phyloP scores from a whole-genome alignment of 1,140 invertebrate species.

The Hyles euphorbiae region DNA sequence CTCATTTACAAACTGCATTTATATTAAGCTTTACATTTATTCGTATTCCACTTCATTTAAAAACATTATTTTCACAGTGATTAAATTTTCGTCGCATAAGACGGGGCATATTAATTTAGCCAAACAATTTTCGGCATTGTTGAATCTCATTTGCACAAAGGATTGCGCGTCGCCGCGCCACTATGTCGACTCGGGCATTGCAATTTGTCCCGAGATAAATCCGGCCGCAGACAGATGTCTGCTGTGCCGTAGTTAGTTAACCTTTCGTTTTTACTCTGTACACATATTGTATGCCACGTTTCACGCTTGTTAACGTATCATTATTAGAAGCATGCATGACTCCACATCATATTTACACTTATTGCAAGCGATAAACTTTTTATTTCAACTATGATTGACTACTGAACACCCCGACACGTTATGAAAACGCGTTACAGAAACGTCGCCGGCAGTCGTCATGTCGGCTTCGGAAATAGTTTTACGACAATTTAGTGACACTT shows the following conservation, averaged over 20 bases:
- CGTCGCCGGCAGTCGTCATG: conserved; percentile 31
- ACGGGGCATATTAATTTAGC: conserved; percentile 38
- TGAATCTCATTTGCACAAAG: conserved; percentile 51
- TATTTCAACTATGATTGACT: conserved; percentile 19
- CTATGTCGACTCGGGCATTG: conserved; percentile 29
- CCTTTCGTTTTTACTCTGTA: conserved; percentile 25
- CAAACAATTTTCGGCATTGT: conserved; percentile 40
- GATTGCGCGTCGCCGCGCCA: conserved; percentile 27
- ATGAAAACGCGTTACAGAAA: conserved; percentile 41
- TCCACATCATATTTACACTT: no score
- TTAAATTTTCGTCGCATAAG: conserved; percentile 28
- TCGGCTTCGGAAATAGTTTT: conserved; percentile 46
- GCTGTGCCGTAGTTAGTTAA: conserved; percentile 34
- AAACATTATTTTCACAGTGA: not conserved
- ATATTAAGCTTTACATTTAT: no score
- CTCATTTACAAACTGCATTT: no score
- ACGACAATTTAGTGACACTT: conserved; percentile 61
- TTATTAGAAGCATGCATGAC: not conserved
- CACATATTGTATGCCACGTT: conserved; percentile 1
- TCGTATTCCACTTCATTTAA: no score
- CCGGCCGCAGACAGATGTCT: conserved; percentile 56
- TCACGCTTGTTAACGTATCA: not conserved
- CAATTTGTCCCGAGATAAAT: conserved; percentile 64
- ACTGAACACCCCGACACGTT: conserved; percentile 29
- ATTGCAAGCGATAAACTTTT: no score